Base-by-base conservation (phyloP, 2,113 vertebrate species). In the Hypomesus transpacificus region DNA sequence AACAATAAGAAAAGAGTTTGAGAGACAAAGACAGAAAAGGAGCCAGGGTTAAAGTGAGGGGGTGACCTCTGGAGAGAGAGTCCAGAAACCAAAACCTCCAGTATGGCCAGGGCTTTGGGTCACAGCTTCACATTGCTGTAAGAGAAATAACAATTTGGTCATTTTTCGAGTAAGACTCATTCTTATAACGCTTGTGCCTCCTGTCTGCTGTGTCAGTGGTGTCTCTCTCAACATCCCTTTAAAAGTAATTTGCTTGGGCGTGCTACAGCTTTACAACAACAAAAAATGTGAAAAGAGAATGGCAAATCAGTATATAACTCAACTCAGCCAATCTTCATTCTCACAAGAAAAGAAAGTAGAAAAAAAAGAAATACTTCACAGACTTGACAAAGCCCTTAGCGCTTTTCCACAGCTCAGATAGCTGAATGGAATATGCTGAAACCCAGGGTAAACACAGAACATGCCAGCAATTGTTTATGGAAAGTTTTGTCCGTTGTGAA, bases 401-500 rank as follows among this genome's bases (percentile, higher is more conserved):
- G 5, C 14, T 64, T 64, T 31, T 20, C 21, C 57, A 7, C 14
- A 62, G 63, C 56, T 24, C 20, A 2, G 69, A 60, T 69, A 77
- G 76, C 61, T 5, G 65, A 28, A 21, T 65, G 50, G 61, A 66
- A 68, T 71, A 64, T 46, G 13, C 52, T 24, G 3, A 74, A 70
- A 80, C 67, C 39, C 65, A 22, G 70, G 72, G 68, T 72, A 87
- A 87, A 86, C 62, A 82, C 53, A 58, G 73, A 75, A 80, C 82
- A 85, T 83, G 62, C 81, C 84, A 87, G 84, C 82, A 84, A 54
- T 61, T 85, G 86, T 86, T 89, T 85, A 88, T 8, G 82, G 88
- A 88, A 90, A 82, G 53, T 83, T 76, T 85, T 83, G 39, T 59
- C 34, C 39, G 72, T 5, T 7, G 39, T 46, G 39, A 1, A 50